phyloP scores from a whole-genome alignment of 2,113 vertebrate species.

The Tachuris rubrigastra region DNA sequence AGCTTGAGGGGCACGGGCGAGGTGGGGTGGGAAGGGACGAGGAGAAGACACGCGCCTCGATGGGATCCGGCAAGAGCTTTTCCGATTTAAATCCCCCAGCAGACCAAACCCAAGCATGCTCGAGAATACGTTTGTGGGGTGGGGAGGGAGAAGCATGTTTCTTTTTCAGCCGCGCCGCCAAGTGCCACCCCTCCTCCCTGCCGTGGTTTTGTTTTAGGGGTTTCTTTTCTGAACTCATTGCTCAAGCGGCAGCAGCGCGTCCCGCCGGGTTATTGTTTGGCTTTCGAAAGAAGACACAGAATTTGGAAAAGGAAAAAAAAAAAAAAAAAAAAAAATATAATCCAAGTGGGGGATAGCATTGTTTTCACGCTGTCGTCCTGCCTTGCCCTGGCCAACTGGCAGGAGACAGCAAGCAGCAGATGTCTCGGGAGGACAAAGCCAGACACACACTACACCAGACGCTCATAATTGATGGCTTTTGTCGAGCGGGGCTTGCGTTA shows the following conservation, averaged over 20 bases:
- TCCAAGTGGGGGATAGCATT: slow-evolving; percentile 63
- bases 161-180: slow-evolving; percentile 63
- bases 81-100: slow-evolving; percentile 9
- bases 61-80: neutral
- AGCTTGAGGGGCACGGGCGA: slow-evolving; percentile 72
- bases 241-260: slow-evolving; percentile 30
- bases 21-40: slow-evolving; percentile 48
- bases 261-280: slow-evolving; percentile 52
- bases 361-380: slow-evolving; percentile 62
- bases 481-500: slow-evolving; percentile 34
- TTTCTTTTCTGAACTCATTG: slow-evolving; percentile 40
- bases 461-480: slow-evolving; percentile 71
- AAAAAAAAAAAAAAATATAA: neutral
- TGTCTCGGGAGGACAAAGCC: slow-evolving; percentile 86
- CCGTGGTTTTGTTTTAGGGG: slow-evolving; percentile 52
- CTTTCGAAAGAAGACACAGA: slow-evolving; percentile 65
- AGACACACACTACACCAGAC: slow-evolving; percentile 75
- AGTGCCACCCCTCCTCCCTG: slow-evolving; percentile 48
- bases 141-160: slow-evolving; percentile 75
- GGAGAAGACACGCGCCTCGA: slow-evolving; percentile 35
- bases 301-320: neutral
- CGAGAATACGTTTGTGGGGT: slow-evolving; percentile 40
- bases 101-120: slow-evolving; percentile 70
- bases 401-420: slow-evolving; percentile 84
- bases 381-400: slow-evolving; percentile 73